Evolutionary conservation across 1,140 invertebrate genomes (phyloP), one percentile per base, ranked within the genome.

Genomic region (Drosophila kikkawai): DNA sequence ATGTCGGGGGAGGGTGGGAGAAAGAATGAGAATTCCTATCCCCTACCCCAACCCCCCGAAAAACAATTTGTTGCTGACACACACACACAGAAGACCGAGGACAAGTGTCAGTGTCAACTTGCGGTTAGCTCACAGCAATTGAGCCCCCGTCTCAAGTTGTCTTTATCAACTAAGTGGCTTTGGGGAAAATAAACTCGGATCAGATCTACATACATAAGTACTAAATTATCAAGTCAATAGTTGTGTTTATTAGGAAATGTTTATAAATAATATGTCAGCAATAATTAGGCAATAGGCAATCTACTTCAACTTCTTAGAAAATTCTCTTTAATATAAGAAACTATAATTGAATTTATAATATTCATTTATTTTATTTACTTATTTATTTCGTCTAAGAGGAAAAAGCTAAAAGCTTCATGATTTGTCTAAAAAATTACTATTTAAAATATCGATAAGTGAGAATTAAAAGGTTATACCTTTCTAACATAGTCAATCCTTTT

Each of bases 21-120:
- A 45, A 73, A 60, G 17, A 67, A 61, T 61, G 17, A 11, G 51
- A 8, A 0, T 0, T 17, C 15, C 9, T 13, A 17, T n/a, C 19
- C 44, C 17, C 34, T 2, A 0, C 32, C 29, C 22, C n/a, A n/a
- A 15, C 60, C 60, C 44, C 44, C 34, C 36, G 36, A 32, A 48
- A 41, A 71, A 51, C 57, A 74, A 63, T 71, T 79, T 79, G 50
- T 39, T 37, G 69, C 53, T 47, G 53, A 59, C 67, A 61, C 32
- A 41, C 29, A 48, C 17, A 32, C 13, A 32, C 44, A 50, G 34
- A 60, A 60, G 55, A 56, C 13, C 44, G 45, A 65, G 39, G 45
- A 42, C 73, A 65, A 57, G 57, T 75, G 51, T 66, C 71, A 75
- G 48, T 75, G 71, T 66, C 74, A 69, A 66, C 39, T 41, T 53